Base-by-base conservation (phyloP, 2,797 vertebrate species). In the Gallinago stenura region DNA sequence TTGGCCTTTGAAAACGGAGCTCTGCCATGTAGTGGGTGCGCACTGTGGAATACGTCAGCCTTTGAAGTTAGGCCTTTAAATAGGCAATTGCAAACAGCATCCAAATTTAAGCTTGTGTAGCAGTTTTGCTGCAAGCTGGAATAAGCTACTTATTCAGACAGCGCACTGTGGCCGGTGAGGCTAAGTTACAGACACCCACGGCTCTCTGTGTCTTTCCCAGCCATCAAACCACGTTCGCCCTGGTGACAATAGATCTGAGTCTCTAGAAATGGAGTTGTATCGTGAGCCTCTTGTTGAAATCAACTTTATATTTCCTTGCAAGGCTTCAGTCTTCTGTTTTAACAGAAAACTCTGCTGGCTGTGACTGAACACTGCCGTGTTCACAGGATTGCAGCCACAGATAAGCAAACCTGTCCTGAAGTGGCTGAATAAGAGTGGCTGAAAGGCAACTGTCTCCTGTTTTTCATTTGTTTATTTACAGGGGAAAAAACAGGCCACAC, bases 51-150 rank as follows among this genome's bases (percentile, higher is more conserved):
- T 70, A 68, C 2, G 3, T 94, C 91, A 95, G 85, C 70, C 93
- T 95, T 95, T 93, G 89, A 96, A 91, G 77, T 90, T 62, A 50
- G 43, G 50, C 81, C 85, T 93, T 96, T 90, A 84, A 95, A 92
- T 60, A 26, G 14, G 73, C 77, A 57, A 21, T 66, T 84, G 54
- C 37, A 87, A 95, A 70, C 46, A 19, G 50, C 70, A 70, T 41
- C 71, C 30, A 54, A 28, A 72, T 50, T 68, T 4, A 7, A 82
- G 33, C 39, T 70, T 84, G 73, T 73, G 57, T 39, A 64, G 62
- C 58, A 60, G 37, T 66, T 92, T 69, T 64, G 35, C 71, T 83
- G 43, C 76, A 60, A 76, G 26, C 15, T 75, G 65, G 56, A 87
- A 3, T 82, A 93, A 70, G 37, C 81, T 45, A 18, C 24, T 64